Evolutionary conservation across 2,797 vertebrate species (phyloP).

Genomic region (Coluber constrictor): DNA sequence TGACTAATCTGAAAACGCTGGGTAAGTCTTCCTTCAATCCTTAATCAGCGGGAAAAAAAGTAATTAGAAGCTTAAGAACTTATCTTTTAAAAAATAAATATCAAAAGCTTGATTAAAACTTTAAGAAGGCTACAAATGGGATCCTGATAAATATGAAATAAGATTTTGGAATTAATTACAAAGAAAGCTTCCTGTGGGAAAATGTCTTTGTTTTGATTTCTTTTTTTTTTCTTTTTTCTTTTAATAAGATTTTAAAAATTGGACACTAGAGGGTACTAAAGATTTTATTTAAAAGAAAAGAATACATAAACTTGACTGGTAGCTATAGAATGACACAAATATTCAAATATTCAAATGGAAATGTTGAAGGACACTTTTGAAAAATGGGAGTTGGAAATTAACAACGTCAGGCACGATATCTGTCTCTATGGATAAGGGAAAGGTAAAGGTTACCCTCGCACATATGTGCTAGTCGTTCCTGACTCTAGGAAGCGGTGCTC

Average conservation of each 20-base stretch:
- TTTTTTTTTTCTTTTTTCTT: background rate
- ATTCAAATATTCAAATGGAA: background rate
- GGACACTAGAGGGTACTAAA: background rate
- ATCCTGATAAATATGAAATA: background rate
- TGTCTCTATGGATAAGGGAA: background rate
- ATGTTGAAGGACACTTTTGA: background rate
- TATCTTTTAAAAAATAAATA: background rate
- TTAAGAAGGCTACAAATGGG: background rate
- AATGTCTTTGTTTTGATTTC: background rate
- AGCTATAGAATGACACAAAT: background rate
- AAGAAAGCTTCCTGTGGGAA: background rate
- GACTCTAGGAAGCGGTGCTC: too few species aligned
- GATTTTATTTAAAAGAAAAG: background rate
- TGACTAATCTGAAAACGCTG: background rate
- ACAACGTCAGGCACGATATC: background rate
- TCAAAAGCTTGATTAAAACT: background rate
- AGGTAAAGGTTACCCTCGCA: too few species aligned
- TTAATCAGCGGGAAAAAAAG: background rate
- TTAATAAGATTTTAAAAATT: background rate
- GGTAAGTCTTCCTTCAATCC: background rate
- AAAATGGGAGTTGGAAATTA: background rate
- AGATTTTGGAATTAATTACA: background rate
- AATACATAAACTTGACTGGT: background rate
- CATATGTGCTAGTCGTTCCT: too few species aligned
- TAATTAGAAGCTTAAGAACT: background rate